Conservation (phyloP, 1,140 invertebrate species). For the Megalonaias nervosa region DNA sequence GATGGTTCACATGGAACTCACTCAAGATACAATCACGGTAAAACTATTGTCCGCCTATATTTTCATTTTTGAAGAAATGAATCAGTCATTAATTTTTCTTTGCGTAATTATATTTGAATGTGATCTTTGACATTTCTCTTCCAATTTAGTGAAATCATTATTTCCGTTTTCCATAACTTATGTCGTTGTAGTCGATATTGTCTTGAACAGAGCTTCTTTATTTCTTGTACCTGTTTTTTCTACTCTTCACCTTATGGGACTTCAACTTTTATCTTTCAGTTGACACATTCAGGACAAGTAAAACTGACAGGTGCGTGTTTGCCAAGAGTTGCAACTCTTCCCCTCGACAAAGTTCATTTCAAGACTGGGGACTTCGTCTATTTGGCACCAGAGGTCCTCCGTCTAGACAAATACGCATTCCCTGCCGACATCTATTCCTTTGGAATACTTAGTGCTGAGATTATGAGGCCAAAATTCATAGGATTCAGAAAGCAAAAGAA, state of each 20-base stretch:
- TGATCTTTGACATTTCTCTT: no score
- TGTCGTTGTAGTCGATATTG: no score
- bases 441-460: slow-evolving; percentile 46
- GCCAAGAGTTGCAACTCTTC: slow-evolving; percentile 40
- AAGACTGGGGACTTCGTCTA: slow-evolving; percentile 38
- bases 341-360: slow-evolving; percentile 11
- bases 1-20: slow-evolving; percentile 59
- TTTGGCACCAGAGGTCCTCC: slow-evolving; percentile 52
- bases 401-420: slow-evolving; percentile 37
- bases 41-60: background rate
- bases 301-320: slow-evolving; percentile 44
- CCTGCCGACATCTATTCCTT: slow-evolving; percentile 53
- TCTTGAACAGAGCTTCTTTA: no score
- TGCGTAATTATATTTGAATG: no score
- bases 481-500: slow-evolving; percentile 30
- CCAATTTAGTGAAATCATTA: no score
- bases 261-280: slow-evolving; percentile 20
- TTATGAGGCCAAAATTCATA: slow-evolving; percentile 7
- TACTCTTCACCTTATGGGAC: no score
- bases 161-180: no score
- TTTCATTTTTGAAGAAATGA: background rate
- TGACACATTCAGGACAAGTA: slow-evolving; percentile 34
- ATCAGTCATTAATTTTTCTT: no score
- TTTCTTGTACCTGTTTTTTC: no score
- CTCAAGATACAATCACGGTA: slow-evolving; percentile 56